Evolutionary conservation across 2,797 vertebrate genomes (phyloP).

Genomic region (Botia kubotai): DNA sequence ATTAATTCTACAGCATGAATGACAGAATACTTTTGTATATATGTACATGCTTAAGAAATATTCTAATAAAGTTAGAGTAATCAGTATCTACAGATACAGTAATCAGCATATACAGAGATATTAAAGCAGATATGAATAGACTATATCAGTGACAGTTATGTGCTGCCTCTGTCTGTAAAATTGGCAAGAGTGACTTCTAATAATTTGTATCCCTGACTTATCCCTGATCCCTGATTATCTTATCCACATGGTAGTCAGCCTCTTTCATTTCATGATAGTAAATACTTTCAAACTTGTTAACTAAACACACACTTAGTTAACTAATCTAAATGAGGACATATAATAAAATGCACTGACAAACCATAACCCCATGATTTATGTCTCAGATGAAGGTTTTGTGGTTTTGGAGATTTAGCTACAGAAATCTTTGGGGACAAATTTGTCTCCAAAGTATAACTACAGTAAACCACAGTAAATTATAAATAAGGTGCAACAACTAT

Average conservation of each 20-base stretch:
- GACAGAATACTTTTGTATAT: too few relatives aligned
- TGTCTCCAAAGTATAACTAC: too few relatives aligned
- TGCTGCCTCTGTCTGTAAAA: not conserved
- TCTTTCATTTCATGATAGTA: conserved; percentile 56
- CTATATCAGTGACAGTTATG: not conserved
- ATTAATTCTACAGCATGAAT: not conserved
- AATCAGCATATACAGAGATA: too few relatives aligned
- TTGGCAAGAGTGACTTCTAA: conserved; percentile 1
- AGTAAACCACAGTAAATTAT: too few relatives aligned
- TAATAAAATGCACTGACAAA: not conserved
- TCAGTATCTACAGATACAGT: too few relatives aligned
- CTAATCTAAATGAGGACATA: not conserved
- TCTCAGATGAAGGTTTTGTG: not conserved
- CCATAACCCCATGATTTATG: not conserved
- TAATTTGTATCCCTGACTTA: conserved; percentile 12
- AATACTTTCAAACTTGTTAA: conserved; percentile 48
- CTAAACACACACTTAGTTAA: not conserved
- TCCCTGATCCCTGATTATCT: conserved; percentile 19
- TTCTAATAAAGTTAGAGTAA: too few relatives aligned
- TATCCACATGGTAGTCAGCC: conserved; percentile 27
- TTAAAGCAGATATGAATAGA: not conserved
- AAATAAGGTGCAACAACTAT: not conserved
- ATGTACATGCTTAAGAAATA: too few relatives aligned
- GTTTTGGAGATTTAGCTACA: not conserved
- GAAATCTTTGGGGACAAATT: not conserved